Evolutionary conservation across 2,888 invertebrate species (phyloP), one percentile per base, ranked within the genome.

Genomic region (Strigamia maritima): DNA sequence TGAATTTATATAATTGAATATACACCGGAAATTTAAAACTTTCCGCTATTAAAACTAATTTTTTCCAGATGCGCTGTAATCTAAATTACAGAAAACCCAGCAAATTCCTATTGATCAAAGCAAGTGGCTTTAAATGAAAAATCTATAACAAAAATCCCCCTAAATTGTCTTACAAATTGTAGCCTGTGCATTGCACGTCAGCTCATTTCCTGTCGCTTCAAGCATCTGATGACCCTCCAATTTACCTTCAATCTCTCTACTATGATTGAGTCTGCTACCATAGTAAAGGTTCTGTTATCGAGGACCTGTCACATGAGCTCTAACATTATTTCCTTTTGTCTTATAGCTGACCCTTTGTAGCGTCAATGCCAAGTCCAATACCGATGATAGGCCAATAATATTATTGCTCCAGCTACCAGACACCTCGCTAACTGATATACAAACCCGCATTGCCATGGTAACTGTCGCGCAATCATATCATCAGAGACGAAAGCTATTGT

Each of bases 221-320:
- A 60, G 60, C 60, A 60, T 60, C 60, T 60, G 60, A 60, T 60
- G 60, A 60, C 60, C 60, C 60, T 60, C 60, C 60, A 60, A 60
- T 60, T 60, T 60, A 60, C 60, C 60, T 60, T 19, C 60, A 60
- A 60, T 60, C 60, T 60, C 22, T 60, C 60, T 60, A 24, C 60
- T 60, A 60, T 60, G 60, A 60, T 60, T 60, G 19, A 60, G 60
- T 8, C 24, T 10, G 60, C 19, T 60, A 60, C 60, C 60, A 24
- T 60, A 60, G 60, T 24, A 60, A 24, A 24, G n/a, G 60, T 60
- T 24, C 60, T 60, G 60, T 19, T 60, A 60, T 60, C 60, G 60
- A 24, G 60, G 22, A 60, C 60, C 60, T 60, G 60, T 60, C 60
- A 60, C 60, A 60, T 24, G 24, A 60, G 60, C 60, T 60, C 22